Base-by-base conservation (phyloP, 1,140 invertebrate species). In the Ectropis grisescens region DNA sequence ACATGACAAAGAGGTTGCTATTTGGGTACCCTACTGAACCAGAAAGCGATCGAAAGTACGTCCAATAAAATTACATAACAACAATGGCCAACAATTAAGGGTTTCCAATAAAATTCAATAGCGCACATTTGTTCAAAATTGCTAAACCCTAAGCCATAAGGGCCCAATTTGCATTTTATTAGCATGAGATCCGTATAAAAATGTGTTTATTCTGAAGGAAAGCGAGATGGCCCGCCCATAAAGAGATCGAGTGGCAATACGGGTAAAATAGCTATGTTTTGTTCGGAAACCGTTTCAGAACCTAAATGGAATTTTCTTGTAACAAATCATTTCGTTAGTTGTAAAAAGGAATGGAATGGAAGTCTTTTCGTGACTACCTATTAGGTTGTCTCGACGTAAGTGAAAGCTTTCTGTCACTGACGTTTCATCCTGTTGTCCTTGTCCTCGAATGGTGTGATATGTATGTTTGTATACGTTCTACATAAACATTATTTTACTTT, bases 81-180 rank as follows among this genome's bases (percentile, higher is more conserved):
- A 41, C 47, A 58, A 48, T 52, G 37, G 46, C 37, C 48, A 36
- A 40, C 59, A 67, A 62, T 72, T 67, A 69, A 62, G 50, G 41
- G 48, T 47, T 56, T 58, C 56, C 58, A 59, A 72, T 64, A 60
- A 67, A 69, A 69, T 67, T 65, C 46, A 58, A 72, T 69, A 67
- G 59, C 58, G 53, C 58, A 65, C 61, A 72, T 67, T 72, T 69
- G 68, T 66, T 57, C 49, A 54, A 68, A 68, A 68, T 66, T 57
- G 61, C 61, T 42, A 58, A 64, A 55, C 54, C 58, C 49, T 61
- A 57, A 69, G 43, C 58, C 49, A 47, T 62, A 67, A 71, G 47
- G 59, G 59, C 42, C 47, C 47, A 57, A 71, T 69, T 69, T 72
- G 47, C 68, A 69, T 72, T 72, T 67, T 72, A 72, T 69, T 67